Conservation (phyloP, 2,888 invertebrate genomes). For the Bombylius major region DNA sequence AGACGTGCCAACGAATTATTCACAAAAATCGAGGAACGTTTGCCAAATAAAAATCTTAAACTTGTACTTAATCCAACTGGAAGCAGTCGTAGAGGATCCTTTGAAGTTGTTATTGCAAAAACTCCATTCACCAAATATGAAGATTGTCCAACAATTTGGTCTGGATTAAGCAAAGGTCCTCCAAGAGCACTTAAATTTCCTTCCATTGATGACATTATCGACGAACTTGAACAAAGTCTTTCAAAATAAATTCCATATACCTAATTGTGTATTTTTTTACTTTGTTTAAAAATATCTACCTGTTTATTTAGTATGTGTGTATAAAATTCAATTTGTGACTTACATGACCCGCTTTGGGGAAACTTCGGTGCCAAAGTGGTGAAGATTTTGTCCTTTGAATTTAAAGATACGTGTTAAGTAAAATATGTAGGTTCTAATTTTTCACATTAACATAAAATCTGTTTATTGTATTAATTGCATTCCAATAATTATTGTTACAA, state of each 20-base stretch:
- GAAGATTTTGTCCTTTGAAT: background rate
- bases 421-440: no score
- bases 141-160: constrained; percentile 24
- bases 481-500: no score
- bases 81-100: constrained; percentile 27
- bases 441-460: no score
- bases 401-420: no score
- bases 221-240: background rate
- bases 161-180: constrained; percentile 27
- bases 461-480: no score
- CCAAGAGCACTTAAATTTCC: constrained; percentile 33
- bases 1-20: constrained; percentile 27
- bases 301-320: no score
- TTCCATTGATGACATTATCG: constrained; percentile 12
- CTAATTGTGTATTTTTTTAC: no score
- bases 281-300: no score
- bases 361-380: no score
- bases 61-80: constrained; percentile 25
- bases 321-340: no score
- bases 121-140: constrained; percentile 13
- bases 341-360: no score
- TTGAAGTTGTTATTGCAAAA: constrained; percentile 24
- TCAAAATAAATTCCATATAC: no score
- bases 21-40: constrained; percentile 16
- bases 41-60: constrained; percentile 15